Conservation (phyloP, 2,888 invertebrate species). For the Lasioglossum calceatum region DNA sequence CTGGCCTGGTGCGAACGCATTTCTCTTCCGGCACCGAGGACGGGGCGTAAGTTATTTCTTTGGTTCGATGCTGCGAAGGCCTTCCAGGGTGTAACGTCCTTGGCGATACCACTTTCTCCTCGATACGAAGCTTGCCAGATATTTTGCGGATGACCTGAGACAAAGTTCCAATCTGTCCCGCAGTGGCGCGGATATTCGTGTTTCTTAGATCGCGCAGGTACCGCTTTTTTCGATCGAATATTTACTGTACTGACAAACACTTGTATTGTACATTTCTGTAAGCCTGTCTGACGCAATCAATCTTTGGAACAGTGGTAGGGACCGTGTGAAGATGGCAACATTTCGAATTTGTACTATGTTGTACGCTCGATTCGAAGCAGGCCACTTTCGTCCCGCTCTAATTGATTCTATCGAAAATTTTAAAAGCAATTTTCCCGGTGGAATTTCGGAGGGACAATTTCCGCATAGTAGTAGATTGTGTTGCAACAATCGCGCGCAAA, state of each 20-base stretch:
- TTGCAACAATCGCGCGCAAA: background rate
- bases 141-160: conserved; percentile 17
- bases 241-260: no score
- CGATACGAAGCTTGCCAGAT: conserved; percentile 47
- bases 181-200: no score
- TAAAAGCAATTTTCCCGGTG: background rate
- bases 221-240: no score
- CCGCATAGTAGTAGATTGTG: background rate
- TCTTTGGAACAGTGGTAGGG: no score
- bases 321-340: no score
- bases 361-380: background rate
- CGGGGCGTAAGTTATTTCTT: conserved; percentile 71
- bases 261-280: no score
- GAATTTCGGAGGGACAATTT: background rate
- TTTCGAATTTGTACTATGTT: background rate
- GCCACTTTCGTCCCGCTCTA: background rate
- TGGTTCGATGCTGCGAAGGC: conserved; percentile 63
- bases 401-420: background rate
- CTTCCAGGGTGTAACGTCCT: conserved; percentile 55
- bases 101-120: conserved; percentile 54
- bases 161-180: no score
- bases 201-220: no score
- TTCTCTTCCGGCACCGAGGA: conserved; percentile 63
- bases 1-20: conserved; percentile 63
- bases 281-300: no score